Evolutionary conservation across 1,140 invertebrate species (phyloP).

Genomic region (Pseudomyrmex concolor): DNA sequence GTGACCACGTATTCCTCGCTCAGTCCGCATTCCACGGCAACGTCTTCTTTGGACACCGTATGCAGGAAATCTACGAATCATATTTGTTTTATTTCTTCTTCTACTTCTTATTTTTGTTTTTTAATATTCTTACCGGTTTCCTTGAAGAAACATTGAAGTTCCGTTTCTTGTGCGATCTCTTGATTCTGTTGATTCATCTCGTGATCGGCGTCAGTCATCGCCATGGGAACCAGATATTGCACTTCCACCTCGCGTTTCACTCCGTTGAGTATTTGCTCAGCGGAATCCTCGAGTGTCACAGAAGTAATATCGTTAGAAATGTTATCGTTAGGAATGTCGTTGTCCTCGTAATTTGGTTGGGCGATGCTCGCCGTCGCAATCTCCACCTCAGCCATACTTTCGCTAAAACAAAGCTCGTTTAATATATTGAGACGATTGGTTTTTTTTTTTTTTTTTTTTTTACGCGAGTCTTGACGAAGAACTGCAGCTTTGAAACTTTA

Average conservation of each 20-base stretch:
- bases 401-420: slow-evolving; percentile 60
- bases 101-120: background rate
- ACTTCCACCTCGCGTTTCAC: slow-evolving; percentile 85
- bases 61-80: slow-evolving; percentile 86
- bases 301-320: slow-evolving; percentile 68
- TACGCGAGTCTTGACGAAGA: background rate
- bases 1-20: slow-evolving; percentile 85
- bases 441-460: background rate
- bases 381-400: slow-evolving; percentile 80
- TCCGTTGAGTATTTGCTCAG: slow-evolving; percentile 85
- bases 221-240: slow-evolving; percentile 84
- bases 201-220: slow-evolving; percentile 72
- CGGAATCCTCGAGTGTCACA: slow-evolving; percentile 83
- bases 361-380: slow-evolving; percentile 83
- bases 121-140: slow-evolving; percentile 74
- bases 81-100: background rate
- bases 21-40: slow-evolving; percentile 87
- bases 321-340: slow-evolving; percentile 10
- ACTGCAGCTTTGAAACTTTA: slow-evolving; percentile 7
- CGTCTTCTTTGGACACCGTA: slow-evolving; percentile 86
- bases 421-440: background rate
- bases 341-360: slow-evolving; percentile 73
- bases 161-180: slow-evolving; percentile 67
- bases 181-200: slow-evolving; percentile 68
- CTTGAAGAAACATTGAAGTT: slow-evolving; percentile 75